Evolutionary conservation across 2,113 vertebrate species (phyloP).

Genomic region (Seriola aureovittata): DNA sequence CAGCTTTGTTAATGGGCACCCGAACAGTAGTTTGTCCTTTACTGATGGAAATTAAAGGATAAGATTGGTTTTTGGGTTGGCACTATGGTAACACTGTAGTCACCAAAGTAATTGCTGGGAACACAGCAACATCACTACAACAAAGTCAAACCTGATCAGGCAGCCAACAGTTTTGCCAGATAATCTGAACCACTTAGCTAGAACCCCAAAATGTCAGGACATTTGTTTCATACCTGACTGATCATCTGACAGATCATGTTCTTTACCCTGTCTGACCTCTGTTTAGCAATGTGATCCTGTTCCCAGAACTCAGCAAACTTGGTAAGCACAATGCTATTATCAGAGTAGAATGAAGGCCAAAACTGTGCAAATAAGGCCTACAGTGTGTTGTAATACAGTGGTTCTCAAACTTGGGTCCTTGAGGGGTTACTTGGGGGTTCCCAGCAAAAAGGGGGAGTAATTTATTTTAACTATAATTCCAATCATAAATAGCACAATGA

Average conservation of each 20-base stretch:
- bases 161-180: background rate
- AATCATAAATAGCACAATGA: no score
- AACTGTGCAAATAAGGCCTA: background rate
- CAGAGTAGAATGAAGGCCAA: background rate
- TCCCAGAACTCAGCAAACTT: background rate
- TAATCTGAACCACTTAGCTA: background rate
- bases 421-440: no score
- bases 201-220: background rate
- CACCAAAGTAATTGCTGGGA: background rate
- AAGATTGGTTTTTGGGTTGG: background rate
- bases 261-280: background rate
- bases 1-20: background rate
- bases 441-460: no score
- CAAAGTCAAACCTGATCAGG: background rate
- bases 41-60: background rate
- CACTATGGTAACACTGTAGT: background rate
- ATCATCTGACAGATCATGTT: constrained; percentile 1
- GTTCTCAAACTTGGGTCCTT: no score
- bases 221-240: background rate
- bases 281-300: background rate
- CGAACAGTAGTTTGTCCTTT: background rate
- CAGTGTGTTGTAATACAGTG: background rate
- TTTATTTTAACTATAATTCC: no score
- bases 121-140: background rate
- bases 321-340: background rate